phyloP scores from a whole-genome alignment of 1,140 invertebrate species.

The Diorhabda sublineata region DNA sequence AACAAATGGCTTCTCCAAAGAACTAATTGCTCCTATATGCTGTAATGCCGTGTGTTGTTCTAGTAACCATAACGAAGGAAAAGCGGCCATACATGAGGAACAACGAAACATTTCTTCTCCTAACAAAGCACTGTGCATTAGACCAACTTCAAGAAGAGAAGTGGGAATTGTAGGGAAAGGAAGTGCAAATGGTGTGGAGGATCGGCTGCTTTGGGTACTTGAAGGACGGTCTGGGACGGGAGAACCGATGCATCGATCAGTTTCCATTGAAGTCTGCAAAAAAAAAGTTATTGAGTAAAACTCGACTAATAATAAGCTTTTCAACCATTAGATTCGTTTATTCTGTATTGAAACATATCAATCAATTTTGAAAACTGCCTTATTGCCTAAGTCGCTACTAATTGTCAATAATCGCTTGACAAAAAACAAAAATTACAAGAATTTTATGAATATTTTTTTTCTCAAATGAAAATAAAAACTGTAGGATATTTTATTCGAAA shows the following conservation, averaged over 20 bases:
- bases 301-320: too few relatives aligned
- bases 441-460: too few relatives aligned
- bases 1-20: constrained; percentile 82
- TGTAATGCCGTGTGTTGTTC: constrained; percentile 76
- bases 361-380: too few relatives aligned
- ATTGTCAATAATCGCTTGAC: too few relatives aligned
- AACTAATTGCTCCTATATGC: constrained; percentile 51
- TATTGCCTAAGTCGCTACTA: too few relatives aligned
- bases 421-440: too few relatives aligned
- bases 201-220: constrained; percentile 45
- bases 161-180: constrained; percentile 42
- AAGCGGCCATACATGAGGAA: constrained; percentile 74
- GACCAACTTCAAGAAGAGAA: constrained; percentile 40
- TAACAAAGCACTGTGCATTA: constrained; percentile 49
- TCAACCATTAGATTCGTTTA: too few relatives aligned
- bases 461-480: too few relatives aligned
- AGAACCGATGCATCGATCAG: constrained; percentile 38
- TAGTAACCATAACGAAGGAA: constrained; percentile 75
- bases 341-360: too few relatives aligned
- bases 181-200: constrained; percentile 49
- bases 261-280: constrained; percentile 9
- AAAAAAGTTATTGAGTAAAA: not conserved
- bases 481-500: too few relatives aligned
- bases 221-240: constrained; percentile 39
- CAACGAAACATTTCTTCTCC: constrained; percentile 59